Base-by-base conservation (phyloP, 2,113 vertebrate species). In the Bambusicola thoracicus region DNA sequence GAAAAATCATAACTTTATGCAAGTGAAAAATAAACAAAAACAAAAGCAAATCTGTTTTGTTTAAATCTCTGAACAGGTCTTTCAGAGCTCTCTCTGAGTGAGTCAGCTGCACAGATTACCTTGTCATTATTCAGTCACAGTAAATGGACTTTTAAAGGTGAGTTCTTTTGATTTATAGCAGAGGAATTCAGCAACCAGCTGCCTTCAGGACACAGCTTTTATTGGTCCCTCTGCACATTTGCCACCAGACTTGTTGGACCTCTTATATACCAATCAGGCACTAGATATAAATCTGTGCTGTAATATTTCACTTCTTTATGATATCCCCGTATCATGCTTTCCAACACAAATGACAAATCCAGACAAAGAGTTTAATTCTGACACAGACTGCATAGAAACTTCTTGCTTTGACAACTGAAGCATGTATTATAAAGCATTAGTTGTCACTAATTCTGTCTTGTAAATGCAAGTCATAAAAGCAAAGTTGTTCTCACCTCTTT, bases 71-170 rank as follows among this genome's bases (percentile, higher is more conserved):
- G 73, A 79, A 59, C 38, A 32, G 15, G 17, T 79, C 63, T 92
- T 81, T 74, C 86, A 91, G 73, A 66, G 90, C 70, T 77, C 41
- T 46, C 25, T 61, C 18, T 40, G 65, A 84, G 32, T 72, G 69
- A 93, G 11, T 86, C 62, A 86, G 79, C 1, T 2, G 14, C 79
- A 86, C 38, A 91, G 72, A 95, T 63, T 90, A 87, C 76, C 49
- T 91, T 93, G 58, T 73, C 80, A 59, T 68, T 62, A 48, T 66
- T 81, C 30, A 90, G 80, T 85, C 44, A 78, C 3, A 18, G 70
- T 44, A 92, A 81, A 83, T 22, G 36, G 49, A 72, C 3, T 63
- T 94, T 90, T 74, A 96, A 95, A 97, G 56, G 74, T 85, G 79
- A 92, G 10, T 55, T 84, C 19, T 86, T 48, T 87, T 88, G 90